These are phyloP conservation scores for Acanthopagrus latus DNA, from an alignment of 2,797 vertebrate genomes.

Conservation along the genomic window DNA sequence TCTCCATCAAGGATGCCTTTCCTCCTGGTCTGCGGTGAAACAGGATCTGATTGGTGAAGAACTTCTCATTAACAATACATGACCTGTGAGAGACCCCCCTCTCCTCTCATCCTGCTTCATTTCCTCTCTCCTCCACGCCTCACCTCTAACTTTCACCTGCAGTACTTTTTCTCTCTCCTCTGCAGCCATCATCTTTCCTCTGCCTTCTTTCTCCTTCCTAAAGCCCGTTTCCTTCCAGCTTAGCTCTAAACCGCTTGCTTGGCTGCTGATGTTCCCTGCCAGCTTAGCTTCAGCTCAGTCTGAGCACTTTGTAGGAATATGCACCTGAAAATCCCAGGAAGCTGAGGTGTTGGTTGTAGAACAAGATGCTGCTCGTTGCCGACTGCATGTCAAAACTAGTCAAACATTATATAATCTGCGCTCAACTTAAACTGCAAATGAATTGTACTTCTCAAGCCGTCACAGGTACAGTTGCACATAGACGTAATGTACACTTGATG, in stretches of 20 bases:
- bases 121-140: slow-evolving; percentile 46
- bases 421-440: slow-evolving; percentile 20
- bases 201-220: slow-evolving; percentile 38
- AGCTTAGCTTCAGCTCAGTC: slow-evolving; percentile 61
- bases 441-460: slow-evolving; percentile 12
- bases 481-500: slow-evolving; percentile 21
- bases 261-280: slow-evolving; percentile 56
- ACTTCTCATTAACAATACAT: slow-evolving; percentile 81
- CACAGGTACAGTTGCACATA: background rate
- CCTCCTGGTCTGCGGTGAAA: slow-evolving; percentile 72
- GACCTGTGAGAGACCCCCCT: slow-evolving; percentile 56
- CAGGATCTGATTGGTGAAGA: slow-evolving; percentile 73
- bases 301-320: slow-evolving; percentile 52
- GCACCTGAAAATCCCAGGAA: slow-evolving; percentile 53
- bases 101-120: slow-evolving; percentile 9
- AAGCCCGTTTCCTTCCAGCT: slow-evolving; percentile 50
- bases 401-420: slow-evolving; percentile 29
- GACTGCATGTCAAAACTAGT: slow-evolving; percentile 24
- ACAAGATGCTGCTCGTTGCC: slow-evolving; percentile 18
- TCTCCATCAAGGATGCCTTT: slow-evolving; percentile 56
- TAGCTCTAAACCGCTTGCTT: slow-evolving; percentile 59
- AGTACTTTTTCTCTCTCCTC: slow-evolving; percentile 24
- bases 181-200: slow-evolving; percentile 37
- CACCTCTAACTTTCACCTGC: slow-evolving; percentile 44
- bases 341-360: slow-evolving; percentile 36